phyloP scores from a whole-genome alignment of 2,888 invertebrate genomes.

The Pasiphila rectangulata region DNA sequence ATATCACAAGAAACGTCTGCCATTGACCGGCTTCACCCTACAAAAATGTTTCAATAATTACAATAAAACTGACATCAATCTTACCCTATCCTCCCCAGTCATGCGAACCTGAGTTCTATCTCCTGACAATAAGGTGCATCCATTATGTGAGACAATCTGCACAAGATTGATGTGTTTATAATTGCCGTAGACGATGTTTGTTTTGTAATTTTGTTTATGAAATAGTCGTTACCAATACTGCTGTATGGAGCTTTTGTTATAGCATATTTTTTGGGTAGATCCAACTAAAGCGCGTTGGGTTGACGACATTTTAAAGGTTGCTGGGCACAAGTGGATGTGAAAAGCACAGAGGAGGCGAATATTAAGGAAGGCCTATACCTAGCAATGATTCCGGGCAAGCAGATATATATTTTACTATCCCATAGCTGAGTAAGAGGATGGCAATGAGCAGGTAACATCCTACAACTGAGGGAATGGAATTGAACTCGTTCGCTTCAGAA shows the following conservation, averaged over 20 bases:
- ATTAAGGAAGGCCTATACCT: no score
- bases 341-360: no score
- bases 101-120: conserved; percentile 8
- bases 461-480: no score
- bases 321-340: no score
- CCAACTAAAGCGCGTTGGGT: no score
- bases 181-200: conserved; percentile 26
- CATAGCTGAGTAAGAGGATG: no score
- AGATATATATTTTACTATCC: no score
- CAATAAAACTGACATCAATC: conserved; percentile 33
- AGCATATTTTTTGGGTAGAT: background rate
- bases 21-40: conserved; percentile 17
- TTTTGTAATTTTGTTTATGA: conserved; percentile 29
- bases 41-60: conserved; percentile 21
- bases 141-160: conserved; percentile 5
- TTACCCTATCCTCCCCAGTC: conserved; percentile 19
- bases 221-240: conserved; percentile 24
- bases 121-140: conserved; percentile 5
- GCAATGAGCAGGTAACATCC: no score
- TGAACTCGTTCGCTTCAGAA: no score
- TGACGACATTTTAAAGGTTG: no score
- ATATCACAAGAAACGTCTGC: background rate
- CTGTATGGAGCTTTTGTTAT: background rate
- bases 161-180: conserved; percentile 30
- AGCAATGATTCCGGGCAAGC: no score